A percentile compares a stretch with the other conserved stretches of the same genome.
These are phyloP conservation scores for Eumeta japonica DNA, from an alignment of 1,140 invertebrate genomes.

Conservation along the genomic window DNA sequence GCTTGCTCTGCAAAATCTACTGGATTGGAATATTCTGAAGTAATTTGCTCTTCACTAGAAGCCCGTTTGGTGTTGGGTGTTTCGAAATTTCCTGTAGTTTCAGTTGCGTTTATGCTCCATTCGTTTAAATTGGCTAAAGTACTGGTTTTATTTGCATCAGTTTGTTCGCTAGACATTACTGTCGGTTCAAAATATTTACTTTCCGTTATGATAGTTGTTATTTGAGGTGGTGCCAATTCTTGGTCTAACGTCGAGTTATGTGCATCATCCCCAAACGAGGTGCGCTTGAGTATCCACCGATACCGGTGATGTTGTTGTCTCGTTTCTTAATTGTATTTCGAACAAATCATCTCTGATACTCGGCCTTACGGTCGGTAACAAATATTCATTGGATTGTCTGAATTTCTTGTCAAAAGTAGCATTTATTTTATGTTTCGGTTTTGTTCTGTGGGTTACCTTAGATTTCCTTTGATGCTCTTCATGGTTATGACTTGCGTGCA, in stretches of 20 bases:
- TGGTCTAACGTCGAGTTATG: constrained; percentile 9
- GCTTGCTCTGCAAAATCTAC: constrained; percentile 19
- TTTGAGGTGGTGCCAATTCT: constrained; percentile 28
- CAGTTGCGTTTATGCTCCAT: constrained; percentile 20
- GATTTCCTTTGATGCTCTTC: constrained; percentile 33
- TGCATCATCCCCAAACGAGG: constrained; percentile 10
- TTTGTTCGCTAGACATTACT: background rate
- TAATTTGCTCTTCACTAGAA: constrained; percentile 12
- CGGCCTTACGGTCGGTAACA: constrained; percentile 33
- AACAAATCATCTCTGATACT: constrained; percentile 41
- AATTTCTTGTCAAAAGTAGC: constrained; percentile 39
- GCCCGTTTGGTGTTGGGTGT: constrained; percentile 15
- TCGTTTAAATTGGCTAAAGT: too few relatives aligned
- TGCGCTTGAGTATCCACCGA: constrained; percentile 19
- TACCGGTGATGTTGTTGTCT: constrained; percentile 15
- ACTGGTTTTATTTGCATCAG: background rate
- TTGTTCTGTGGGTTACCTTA: constrained; percentile 30
- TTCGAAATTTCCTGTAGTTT: constrained; percentile 18
- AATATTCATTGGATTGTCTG: constrained; percentile 43
- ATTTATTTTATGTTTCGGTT: constrained; percentile 38
- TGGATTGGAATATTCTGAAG: constrained; percentile 7
- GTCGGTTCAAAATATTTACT: constrained; percentile 18
- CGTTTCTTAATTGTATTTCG: constrained; percentile 35
- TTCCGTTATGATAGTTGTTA: constrained; percentile 33
- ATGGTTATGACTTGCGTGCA: constrained; percentile 36